phyloP scores from a whole-genome alignment of 2,888 invertebrate species.

The Cheilosia variabilis region DNA sequence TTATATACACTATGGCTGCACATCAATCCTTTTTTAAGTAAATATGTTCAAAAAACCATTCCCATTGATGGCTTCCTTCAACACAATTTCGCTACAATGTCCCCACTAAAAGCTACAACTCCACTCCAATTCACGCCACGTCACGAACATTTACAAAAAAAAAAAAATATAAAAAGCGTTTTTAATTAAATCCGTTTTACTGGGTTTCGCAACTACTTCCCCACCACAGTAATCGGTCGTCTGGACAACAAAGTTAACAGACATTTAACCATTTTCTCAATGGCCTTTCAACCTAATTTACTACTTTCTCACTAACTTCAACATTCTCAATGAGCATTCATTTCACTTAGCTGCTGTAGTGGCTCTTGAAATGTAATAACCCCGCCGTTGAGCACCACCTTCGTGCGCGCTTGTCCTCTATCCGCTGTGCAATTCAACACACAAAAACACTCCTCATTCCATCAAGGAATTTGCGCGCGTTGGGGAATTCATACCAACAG shows the following conservation, averaged over 20 bases:
- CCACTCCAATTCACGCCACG: constrained; percentile 1
- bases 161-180: constrained; percentile 3
- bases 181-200: constrained; percentile 66
- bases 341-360: constrained; percentile 69
- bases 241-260: constrained; percentile 55
- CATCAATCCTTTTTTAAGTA: too few species aligned
- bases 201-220: constrained; percentile 3
- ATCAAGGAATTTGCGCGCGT: constrained; percentile 36
- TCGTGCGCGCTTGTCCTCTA: constrained; percentile 41
- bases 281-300: constrained; percentile 73
- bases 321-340: constrained; percentile 71
- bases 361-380: constrained; percentile 71
- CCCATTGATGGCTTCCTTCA: background rate
- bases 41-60: background rate
- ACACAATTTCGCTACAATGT: background rate
- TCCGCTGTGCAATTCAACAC: constrained; percentile 47
- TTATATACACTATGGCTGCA: too few species aligned
- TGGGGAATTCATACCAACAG: constrained; percentile 50
- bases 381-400: constrained; percentile 51
- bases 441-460: constrained; percentile 36
- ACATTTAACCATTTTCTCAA: constrained; percentile 68
- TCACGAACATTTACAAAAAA: constrained; percentile 17
- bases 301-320: constrained; percentile 73
- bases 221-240: constrained; percentile 48
- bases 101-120: background rate